phyloP scores from a whole-genome alignment of 1,140 invertebrate species.

The Caenorhabditis remanei region DNA sequence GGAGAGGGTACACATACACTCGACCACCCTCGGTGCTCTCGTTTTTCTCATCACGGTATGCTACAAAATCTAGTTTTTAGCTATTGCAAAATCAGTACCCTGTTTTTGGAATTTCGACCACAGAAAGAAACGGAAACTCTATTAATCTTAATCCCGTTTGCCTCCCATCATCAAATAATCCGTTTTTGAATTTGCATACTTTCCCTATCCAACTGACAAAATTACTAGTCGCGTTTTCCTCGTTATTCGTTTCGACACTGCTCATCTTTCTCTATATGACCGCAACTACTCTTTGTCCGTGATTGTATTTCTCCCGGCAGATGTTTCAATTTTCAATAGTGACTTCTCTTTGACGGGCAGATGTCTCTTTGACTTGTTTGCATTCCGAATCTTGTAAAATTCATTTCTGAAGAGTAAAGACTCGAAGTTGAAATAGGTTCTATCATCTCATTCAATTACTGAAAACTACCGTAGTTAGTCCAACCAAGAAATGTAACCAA shows the following conservation, averaged over 20 bases:
- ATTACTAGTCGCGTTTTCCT: neutral
- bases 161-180: slow-evolving; percentile 17
- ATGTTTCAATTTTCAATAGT: neutral
- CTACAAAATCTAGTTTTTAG: neutral
- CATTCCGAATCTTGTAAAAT: too few species aligned
- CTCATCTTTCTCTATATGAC: neutral
- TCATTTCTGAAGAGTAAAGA: too few species aligned
- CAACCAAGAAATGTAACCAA: too few species aligned
- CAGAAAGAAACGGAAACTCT: slow-evolving; percentile 33
- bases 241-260: neutral
- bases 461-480: too few species aligned
- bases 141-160: slow-evolving; percentile 19
- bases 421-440: too few species aligned
- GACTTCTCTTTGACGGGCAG: too few species aligned
- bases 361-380: too few species aligned
- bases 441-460: too few species aligned
- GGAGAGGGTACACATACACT: slow-evolving; percentile 10
- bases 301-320: neutral
- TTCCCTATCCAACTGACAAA: slow-evolving; percentile 32
- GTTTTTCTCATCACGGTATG: neutral
- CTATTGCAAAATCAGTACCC: neutral
- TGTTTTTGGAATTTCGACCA: neutral
- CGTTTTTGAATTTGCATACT: slow-evolving; percentile 43
- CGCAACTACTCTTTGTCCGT: neutral
- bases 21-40: slow-evolving; percentile 11